Evolutionary conservation across 2,113 vertebrate genomes (phyloP).

Genomic region (Cebidichthys violaceus): DNA sequence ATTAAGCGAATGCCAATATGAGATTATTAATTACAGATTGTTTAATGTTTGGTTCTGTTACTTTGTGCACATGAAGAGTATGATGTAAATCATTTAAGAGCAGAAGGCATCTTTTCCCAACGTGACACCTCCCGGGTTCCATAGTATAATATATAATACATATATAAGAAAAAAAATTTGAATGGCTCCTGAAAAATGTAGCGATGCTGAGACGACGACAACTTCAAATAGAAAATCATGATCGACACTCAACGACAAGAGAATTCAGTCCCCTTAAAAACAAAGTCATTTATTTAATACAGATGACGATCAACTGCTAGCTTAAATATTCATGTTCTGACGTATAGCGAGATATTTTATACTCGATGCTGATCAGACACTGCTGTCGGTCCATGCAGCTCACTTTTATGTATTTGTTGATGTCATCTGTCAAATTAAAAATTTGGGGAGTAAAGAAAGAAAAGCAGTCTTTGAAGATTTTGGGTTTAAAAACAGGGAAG

Average conservation of each 20-base stretch:
- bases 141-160: too few relatives aligned
- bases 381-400: conserved; percentile 20
- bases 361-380: neutral
- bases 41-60: too few relatives aligned
- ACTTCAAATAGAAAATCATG: neutral
- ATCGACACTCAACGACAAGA: neutral
- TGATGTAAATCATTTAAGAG: neutral
- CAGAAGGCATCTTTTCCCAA: neutral
- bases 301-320: conserved; percentile 35
- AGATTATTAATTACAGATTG: too few relatives aligned
- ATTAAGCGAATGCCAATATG: too few relatives aligned
- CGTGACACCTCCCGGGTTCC: neutral
- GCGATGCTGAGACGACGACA: neutral
- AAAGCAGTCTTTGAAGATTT: conserved; percentile 11
- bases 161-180: too few relatives aligned
- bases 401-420: conserved; percentile 3
- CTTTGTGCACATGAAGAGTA: too few relatives aligned
- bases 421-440: conserved; percentile 34
- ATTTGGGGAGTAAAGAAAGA: neutral
- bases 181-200: too few relatives aligned
- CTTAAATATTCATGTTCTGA: neutral
- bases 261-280: neutral
- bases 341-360: neutral
- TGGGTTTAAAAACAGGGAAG: conserved; percentile 37
- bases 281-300: neutral